Conservation (phyloP, 2,888 invertebrate species). For the Dynastes maya region DNA sequence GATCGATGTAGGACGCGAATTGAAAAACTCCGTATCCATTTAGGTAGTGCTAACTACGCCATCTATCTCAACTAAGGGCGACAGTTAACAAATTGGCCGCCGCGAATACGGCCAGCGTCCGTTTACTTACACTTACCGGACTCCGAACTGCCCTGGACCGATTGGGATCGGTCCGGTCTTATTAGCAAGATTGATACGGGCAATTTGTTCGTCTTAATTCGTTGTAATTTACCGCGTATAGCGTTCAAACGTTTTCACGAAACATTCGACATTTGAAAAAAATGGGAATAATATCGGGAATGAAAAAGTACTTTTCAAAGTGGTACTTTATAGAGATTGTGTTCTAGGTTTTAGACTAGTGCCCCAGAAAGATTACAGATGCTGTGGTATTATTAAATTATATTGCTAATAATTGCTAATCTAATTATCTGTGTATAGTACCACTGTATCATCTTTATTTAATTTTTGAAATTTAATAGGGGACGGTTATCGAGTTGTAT, state of each 20-base stretch:
- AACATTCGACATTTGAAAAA: too few relatives aligned
- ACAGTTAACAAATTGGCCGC: slow-evolving; percentile 68
- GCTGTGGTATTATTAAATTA: too few relatives aligned
- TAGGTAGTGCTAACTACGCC: slow-evolving; percentile 60
- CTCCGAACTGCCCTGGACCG: slow-evolving; percentile 63
- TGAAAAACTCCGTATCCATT: slow-evolving; percentile 57
- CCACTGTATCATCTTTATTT: too few relatives aligned
- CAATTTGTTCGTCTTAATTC: slow-evolving; percentile 62
- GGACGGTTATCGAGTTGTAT: too few relatives aligned
- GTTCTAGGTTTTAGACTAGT: too few relatives aligned
- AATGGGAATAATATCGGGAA: too few relatives aligned
- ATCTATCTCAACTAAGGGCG: slow-evolving; percentile 66
- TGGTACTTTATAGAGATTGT: too few relatives aligned
- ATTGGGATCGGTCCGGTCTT: slow-evolving; percentile 61
- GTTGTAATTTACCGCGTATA: slow-evolving; percentile 58
- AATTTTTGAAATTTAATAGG: too few relatives aligned
- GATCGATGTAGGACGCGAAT: slow-evolving; percentile 52
- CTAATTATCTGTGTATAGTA: too few relatives aligned
- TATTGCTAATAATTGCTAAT: too few relatives aligned
- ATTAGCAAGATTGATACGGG: slow-evolving; percentile 68
- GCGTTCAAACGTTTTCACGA: slow-evolving; percentile 30
- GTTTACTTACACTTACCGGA: slow-evolving; percentile 67
- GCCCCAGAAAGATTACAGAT: too few relatives aligned
- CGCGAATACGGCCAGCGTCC: slow-evolving; percentile 64
- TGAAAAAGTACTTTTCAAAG: too few relatives aligned